Percentiles rank a stretch among this genome's conserved stretches.
These are phyloP conservation scores for Hoplodrina ambigua DNA, from an alignment of 2,888 invertebrate genomes.

Conservation along the genomic window DNA sequence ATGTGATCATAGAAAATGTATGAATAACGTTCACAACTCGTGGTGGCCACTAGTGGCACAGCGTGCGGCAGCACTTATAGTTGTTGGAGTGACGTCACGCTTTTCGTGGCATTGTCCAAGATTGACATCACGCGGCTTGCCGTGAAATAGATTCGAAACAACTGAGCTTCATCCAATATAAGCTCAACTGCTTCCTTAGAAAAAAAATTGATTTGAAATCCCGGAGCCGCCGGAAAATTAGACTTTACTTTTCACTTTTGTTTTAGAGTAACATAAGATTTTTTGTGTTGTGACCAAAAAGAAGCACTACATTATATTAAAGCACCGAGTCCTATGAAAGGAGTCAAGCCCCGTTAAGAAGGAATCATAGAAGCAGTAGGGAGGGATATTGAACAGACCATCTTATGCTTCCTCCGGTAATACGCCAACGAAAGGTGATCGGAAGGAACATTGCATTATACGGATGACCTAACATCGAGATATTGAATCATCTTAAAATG, in stretches of 20 bases:
- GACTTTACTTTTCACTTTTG: background rate
- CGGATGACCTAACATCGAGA: background rate
- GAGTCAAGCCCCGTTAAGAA: background rate
- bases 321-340: background rate
- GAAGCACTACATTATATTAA: background rate
- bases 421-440: too few relatives aligned
- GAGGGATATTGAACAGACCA: too few relatives aligned
- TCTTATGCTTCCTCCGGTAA: too few relatives aligned
- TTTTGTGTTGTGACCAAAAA: background rate
- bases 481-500: background rate
- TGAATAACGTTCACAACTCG: too few relatives aligned
- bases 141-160: conserved; percentile 54
- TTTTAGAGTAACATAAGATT: too few relatives aligned
- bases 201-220: conserved; percentile 2
- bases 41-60: too few relatives aligned
- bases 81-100: conserved; percentile 38
- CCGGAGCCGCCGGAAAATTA: background rate
- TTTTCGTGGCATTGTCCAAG: conserved; percentile 19
- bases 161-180: conserved; percentile 47
- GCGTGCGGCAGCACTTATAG: too few relatives aligned
- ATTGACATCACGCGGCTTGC: conserved; percentile 15
- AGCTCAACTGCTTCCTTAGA: conserved; percentile 8
- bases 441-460: background rate
- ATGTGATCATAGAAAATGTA: too few relatives aligned
- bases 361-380: too few relatives aligned